A percentile compares a stretch with the other conserved stretches of the same genome.
Evolutionary conservation across 2,113 vertebrate species (phyloP).

Genomic region (Sitta europaea): DNA sequence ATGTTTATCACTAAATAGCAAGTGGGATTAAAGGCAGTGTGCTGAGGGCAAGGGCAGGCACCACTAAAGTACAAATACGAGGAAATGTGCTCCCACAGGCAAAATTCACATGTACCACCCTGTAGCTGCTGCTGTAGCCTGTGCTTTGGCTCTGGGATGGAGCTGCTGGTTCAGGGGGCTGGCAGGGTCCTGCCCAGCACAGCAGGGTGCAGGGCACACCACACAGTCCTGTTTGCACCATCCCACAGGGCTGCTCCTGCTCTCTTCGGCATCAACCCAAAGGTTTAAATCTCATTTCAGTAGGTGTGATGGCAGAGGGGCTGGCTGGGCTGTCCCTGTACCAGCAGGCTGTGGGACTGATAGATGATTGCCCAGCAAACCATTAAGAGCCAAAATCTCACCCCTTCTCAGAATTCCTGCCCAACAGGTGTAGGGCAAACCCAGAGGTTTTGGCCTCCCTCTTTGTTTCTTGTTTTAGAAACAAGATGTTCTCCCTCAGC

Average conservation of each 20-base stretch:
- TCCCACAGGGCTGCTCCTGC: background rate
- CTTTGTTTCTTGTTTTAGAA: background rate
- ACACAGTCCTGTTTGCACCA: background rate
- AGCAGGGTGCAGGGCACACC: background rate
- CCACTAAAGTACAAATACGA: background rate
- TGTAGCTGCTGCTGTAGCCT: background rate
- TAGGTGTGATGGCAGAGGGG: background rate
- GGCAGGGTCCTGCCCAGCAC: background rate
- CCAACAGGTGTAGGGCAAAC: background rate
- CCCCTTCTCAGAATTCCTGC: background rate
- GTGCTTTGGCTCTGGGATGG: background rate
- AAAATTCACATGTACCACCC: accelerated
- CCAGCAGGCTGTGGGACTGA: background rate
- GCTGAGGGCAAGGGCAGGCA: background rate
- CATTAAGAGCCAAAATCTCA: background rate
- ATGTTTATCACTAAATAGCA: background rate
- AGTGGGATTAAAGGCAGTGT: background rate
- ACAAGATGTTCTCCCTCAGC: background rate
- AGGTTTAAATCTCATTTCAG: background rate
- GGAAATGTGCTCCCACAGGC: background rate
- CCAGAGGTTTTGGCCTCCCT: background rate
- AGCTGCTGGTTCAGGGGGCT: background rate
- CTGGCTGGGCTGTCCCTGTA: background rate
- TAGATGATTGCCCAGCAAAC: background rate
- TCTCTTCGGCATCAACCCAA: background rate